phyloP scores from a whole-genome alignment of 1,140 invertebrate species.

The Wiebesia pumilae region DNA sequence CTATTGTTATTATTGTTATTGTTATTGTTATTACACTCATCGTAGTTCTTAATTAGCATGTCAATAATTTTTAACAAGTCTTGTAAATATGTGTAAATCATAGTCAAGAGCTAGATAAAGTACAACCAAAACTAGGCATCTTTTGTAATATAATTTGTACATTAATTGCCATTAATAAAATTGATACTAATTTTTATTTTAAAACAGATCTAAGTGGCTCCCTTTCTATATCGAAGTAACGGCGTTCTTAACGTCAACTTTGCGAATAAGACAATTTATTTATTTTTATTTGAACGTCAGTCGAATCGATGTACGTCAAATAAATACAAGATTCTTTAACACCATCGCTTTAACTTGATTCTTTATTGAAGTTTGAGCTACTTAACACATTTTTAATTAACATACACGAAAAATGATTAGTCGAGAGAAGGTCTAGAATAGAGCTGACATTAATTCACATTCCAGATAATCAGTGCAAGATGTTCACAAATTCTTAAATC shows the following conservation, averaged over 20 bases:
- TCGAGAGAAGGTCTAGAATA: background rate
- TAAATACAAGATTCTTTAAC: constrained; percentile 15
- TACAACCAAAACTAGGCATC: background rate
- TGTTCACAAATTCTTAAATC: too few species aligned
- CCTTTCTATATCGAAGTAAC: too few species aligned
- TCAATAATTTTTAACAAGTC: background rate
- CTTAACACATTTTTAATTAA: constrained; percentile 18
- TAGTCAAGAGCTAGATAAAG: background rate
- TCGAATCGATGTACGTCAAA: background rate
- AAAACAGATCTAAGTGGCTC: background rate
- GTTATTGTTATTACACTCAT: background rate
- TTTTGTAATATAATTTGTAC: constrained; percentile 1
- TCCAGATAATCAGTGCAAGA: background rate
- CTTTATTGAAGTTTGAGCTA: background rate
- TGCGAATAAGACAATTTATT: background rate
- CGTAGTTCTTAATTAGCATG: background rate
- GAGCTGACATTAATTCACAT: constrained; percentile 13
- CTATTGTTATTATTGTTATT: too few species aligned
- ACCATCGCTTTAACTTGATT: background rate
- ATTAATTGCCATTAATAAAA: background rate
- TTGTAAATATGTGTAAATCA: constrained; percentile 7
- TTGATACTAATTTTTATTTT: background rate
- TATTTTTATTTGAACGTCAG: background rate
- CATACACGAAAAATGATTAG: background rate
- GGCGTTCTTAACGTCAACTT: background rate